phyloP scores from a whole-genome alignment of 2,888 invertebrate species.

The Chalcosyrphus nemorum region DNA sequence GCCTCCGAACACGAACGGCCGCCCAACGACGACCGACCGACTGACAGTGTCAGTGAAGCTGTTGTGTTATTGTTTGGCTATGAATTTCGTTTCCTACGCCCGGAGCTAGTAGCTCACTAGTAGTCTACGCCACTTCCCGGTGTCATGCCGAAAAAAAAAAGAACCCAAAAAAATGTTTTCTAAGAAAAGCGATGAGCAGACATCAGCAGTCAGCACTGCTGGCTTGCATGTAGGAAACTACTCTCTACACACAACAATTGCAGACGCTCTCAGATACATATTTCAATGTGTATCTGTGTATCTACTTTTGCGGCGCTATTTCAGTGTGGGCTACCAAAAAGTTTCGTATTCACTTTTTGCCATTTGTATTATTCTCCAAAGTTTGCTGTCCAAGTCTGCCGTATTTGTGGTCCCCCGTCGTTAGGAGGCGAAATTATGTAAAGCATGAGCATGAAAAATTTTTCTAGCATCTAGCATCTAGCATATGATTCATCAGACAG shows the following conservation, averaged over 20 bases:
- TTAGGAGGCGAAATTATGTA: constrained; percentile 35
- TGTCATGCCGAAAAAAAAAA: constrained; percentile 57
- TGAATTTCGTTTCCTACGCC: constrained; percentile 62
- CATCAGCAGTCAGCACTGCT: constrained; percentile 40
- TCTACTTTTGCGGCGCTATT: constrained; percentile 35
- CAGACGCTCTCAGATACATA: constrained; percentile 39
- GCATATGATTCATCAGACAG: constrained; percentile 26
- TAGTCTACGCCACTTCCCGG: constrained; percentile 62
- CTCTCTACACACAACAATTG: constrained; percentile 53
- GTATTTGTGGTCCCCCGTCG: neutral
- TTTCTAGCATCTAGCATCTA: no score
- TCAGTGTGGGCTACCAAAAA: constrained; percentile 36
- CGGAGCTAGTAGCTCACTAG: constrained; percentile 59
- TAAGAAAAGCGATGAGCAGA: constrained; percentile 72
- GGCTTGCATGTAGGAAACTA: constrained; percentile 59
- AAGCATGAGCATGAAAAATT: constrained; percentile 33
- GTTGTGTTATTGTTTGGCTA: constrained; percentile 70
- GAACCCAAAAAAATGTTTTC: constrained; percentile 47
- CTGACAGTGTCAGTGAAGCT: constrained; percentile 65
- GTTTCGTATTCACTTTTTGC: constrained; percentile 19
- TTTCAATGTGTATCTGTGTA: constrained; percentile 17
- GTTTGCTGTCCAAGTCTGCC: constrained; percentile 32
- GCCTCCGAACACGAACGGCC: constrained; percentile 27
- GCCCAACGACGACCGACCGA: constrained; percentile 47
- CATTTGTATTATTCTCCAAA: constrained; percentile 55